Conservation (phyloP, 1,140 invertebrate genomes). For the Microplitis mediator region DNA sequence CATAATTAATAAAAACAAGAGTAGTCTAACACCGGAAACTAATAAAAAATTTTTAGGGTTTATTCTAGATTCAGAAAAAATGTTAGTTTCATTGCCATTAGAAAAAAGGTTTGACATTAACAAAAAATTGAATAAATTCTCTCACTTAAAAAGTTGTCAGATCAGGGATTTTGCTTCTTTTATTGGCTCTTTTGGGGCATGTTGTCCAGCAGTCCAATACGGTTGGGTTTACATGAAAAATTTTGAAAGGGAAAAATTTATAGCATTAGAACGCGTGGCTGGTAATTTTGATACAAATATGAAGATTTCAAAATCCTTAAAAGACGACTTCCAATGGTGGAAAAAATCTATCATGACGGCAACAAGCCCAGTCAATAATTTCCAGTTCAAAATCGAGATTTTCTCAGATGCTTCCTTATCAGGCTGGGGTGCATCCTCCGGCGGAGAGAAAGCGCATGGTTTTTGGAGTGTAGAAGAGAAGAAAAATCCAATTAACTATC, state of each 20-base stretch:
- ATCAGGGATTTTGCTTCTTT: no score
- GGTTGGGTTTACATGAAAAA: no score
- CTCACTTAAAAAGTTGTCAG: no score
- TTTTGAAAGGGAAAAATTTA: no score
- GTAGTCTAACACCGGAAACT: background rate
- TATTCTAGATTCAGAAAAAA: background rate
- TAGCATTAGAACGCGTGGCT: no score
- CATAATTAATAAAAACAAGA: background rate
- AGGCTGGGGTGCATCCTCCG: constrained; percentile 17
- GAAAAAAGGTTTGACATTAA: background rate
- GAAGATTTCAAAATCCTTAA: background rate
- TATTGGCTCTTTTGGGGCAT: no score
- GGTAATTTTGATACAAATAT: background rate
- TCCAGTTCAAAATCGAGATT: constrained; percentile 19
- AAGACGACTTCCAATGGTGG: background rate
- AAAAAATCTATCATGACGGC: constrained; percentile 5
- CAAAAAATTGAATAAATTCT: background rate
- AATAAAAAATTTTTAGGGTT: constrained; percentile 1
- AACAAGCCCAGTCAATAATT: constrained; percentile 10
- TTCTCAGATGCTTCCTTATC: constrained; percentile 17
- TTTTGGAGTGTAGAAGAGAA: constrained; percentile 21
- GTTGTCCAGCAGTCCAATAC: no score
- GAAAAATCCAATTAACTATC: constrained; percentile 20
- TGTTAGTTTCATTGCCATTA: background rate
- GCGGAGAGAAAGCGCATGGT: constrained; percentile 9